Evolutionary conservation across 1,140 invertebrate genomes (phyloP).

Genomic region (Ips nitidus): DNA sequence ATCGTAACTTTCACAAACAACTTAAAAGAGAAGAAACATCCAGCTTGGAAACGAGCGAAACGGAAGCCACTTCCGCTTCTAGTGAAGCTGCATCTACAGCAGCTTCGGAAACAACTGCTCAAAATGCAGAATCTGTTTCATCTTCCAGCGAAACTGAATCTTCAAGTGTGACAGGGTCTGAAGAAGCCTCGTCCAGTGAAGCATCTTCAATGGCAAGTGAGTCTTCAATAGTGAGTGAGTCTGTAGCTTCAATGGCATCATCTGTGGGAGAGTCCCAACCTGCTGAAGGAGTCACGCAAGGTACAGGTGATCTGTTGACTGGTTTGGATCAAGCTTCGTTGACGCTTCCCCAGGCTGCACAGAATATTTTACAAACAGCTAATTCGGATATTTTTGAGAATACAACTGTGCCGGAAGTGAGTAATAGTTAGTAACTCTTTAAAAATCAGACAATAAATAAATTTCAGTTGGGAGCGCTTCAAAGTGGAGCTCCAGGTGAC

Average conservation of each 20-base stretch:
- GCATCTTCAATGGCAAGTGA: not conserved
- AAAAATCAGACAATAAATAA: not conserved
- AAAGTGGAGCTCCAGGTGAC: not conserved
- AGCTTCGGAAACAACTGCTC: not conserved
- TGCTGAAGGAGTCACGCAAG: not conserved
- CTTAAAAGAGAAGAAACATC: constrained; percentile 23
- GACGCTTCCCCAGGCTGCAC: constrained; percentile 14
- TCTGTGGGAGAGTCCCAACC: not conserved
- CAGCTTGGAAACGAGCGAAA: not conserved
- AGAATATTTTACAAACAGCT: constrained; percentile 20
- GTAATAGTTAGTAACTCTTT: not conserved
- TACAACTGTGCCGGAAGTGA: constrained; percentile 16
- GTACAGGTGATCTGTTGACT: no score
- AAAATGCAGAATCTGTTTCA: not conserved
- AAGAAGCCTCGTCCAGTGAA: not conserved
- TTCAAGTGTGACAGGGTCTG: not conserved
- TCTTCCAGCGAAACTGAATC: not conserved
- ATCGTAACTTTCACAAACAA: not conserved
- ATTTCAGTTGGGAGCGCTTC: not conserved
- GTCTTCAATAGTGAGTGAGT: not conserved
- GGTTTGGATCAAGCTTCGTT: not conserved
- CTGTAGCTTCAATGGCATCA: no score
- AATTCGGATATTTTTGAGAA: constrained; percentile 31
- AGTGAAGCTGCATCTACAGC: constrained; percentile 2
- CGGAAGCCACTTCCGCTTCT: not conserved